Evolutionary conservation across 2,113 vertebrate genomes (phyloP).

Genomic region (Chaetura pelagica): DNA sequence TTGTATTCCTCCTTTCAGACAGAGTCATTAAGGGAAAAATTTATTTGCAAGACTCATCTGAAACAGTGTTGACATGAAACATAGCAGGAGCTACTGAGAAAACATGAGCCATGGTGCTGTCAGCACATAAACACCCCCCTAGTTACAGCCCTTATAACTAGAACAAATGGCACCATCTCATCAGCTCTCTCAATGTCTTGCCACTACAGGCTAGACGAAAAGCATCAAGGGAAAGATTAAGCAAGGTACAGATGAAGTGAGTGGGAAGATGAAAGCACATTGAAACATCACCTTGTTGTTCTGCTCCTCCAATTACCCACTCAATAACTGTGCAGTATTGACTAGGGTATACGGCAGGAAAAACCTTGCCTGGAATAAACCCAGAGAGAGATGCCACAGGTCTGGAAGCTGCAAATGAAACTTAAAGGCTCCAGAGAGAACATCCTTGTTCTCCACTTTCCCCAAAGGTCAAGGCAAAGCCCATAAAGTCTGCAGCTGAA

Average conservation of each 20-base stretch:
- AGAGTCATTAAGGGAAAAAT: conserved; percentile 14
- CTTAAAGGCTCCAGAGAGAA: not conserved
- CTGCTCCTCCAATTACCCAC: conserved; percentile 11
- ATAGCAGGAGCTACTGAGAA: conserved; percentile 3
- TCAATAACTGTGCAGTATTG: not conserved
- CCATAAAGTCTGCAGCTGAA: not conserved
- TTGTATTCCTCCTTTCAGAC: not conserved
- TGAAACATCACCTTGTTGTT: conserved; percentile 52
- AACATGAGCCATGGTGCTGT: not conserved
- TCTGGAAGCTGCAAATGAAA: not conserved
- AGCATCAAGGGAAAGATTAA: conserved; percentile 53
- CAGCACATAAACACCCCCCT: conserved; percentile 23
- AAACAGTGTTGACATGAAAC: conserved; percentile 2
- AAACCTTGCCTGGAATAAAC: conserved; percentile 5
- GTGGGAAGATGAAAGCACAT: conserved; percentile 41
- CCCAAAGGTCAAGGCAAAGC: not conserved
- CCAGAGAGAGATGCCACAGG: not conserved
- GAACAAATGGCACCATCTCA: conserved; percentile 30
- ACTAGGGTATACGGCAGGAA: not conserved
- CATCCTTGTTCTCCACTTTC: not conserved
- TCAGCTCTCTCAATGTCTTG: conserved; percentile 19
- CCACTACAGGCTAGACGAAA: conserved; percentile 31
- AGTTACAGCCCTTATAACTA: conserved; percentile 1
- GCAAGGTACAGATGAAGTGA: conserved; percentile 39
- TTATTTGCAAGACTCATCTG: conserved; percentile 10